Base-by-base conservation (phyloP, 2,113 vertebrate genomes). In the Pontoporia blainvillei region DNA sequence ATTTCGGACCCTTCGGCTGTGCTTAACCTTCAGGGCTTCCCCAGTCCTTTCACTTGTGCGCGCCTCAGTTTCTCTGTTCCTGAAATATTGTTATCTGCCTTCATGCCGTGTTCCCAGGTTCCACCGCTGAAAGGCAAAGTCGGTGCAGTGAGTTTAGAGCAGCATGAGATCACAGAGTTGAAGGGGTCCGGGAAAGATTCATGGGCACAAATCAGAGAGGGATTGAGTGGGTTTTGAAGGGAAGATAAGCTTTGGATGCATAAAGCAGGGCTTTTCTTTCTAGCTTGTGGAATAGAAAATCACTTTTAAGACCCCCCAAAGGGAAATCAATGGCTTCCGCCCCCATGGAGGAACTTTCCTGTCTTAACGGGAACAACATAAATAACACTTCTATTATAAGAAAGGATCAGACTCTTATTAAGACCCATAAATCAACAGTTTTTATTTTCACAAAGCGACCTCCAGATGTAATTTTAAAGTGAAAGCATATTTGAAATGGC, bases 301-400 rank as follows among this genome's bases (percentile, higher is more conserved):
- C 73, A 71, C 86, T 93, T 98, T 97, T 94, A 97, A 95, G 96
- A 92, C 59, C 92, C 95, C 39, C 79, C 97, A 90, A 62, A 95
- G 92, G 96, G 94, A 97, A 95, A 96, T 92, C 96, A 76, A 91
- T 81, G 86, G 62, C 84, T 97, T 97, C 93, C 95, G 95, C 86
- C 79, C 90, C 79, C 66, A 69, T 41, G n/a, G 96, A 97, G 95
- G 95, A 93, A 96, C 83, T 75, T 95, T 95, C 95, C 86, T 84
- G 82, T 91, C 93, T 97, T 98, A 86, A 83, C n/a, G 86, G 92
- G 69, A 93, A 81, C 86, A 95, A 89, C 92, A 97, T 97, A 97
- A 97, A 97, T 97, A 95, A 97, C 75, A 87, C 52, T 87, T 90
- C 90, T 93, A 95, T 97, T 97, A 96, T 97, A 97, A 93, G 96